These are phyloP conservation scores for Ectropis crepuscularia DNA, from an alignment of 2,888 invertebrate genomes.

Conservation along the genomic window DNA sequence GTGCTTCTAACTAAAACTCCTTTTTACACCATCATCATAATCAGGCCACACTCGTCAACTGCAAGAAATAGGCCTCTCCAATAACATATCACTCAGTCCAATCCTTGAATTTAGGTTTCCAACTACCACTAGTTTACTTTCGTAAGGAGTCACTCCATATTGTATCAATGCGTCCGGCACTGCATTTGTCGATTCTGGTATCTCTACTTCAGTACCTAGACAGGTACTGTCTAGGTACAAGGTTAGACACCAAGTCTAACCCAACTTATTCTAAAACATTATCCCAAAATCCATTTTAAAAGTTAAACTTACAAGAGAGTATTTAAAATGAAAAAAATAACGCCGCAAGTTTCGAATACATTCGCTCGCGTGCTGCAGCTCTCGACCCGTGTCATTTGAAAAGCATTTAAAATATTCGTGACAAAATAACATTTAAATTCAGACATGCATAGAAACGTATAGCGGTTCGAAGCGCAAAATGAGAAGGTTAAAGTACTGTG, in stretches of 20 bases:
- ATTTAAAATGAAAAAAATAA: slow-evolving; percentile 6
- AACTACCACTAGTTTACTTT: too few relatives aligned
- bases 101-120: too few relatives aligned
- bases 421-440: slow-evolving; percentile 18
- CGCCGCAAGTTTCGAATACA: slow-evolving; percentile 4
- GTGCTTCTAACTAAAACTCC: too few relatives aligned
- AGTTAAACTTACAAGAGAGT: slow-evolving; percentile 6
- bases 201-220: too few relatives aligned
- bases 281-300: slow-evolving; percentile 1
- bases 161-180: too few relatives aligned
- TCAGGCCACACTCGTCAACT: too few relatives aligned
- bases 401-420: slow-evolving; percentile 15
- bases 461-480: slow-evolving; percentile 15
- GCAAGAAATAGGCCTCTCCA: too few relatives aligned
- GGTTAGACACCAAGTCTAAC: neutral
- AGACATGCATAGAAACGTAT: slow-evolving; percentile 16
- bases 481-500: neutral
- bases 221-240: too few relatives aligned
- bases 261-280: neutral
- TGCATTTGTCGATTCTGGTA: too few relatives aligned
- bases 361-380: slow-evolving; percentile 7
- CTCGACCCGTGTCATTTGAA: slow-evolving; percentile 5
- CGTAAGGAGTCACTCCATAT: too few relatives aligned
- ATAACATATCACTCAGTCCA: too few relatives aligned
- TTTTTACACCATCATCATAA: too few relatives aligned